Percentiles rank a stretch among this genome's conserved stretches.
Conservation (phyloP, 1,140 invertebrate genomes). For the Drosophila bocki region DNA sequence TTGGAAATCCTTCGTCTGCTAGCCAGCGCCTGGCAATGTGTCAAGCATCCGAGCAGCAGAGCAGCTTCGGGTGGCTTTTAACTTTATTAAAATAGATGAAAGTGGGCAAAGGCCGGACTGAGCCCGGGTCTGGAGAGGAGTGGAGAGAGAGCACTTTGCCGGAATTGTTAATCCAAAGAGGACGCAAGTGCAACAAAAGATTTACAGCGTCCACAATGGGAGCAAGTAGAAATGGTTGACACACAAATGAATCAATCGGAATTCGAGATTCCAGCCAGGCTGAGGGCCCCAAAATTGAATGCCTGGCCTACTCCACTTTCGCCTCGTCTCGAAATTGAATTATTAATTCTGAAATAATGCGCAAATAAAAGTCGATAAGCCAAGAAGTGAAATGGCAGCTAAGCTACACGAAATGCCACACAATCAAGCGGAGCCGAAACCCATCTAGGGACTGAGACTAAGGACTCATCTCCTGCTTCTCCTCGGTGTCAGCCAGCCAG, state of each 20-base stretch:
- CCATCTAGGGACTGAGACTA: slow-evolving; percentile 6
- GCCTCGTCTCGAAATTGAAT: slow-evolving; percentile 51
- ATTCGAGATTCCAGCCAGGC: slow-evolving; percentile 21
- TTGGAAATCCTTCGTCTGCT: slow-evolving; percentile 23
- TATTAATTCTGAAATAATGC: slow-evolving; percentile 60
- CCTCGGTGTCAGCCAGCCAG: slow-evolving; percentile 22
- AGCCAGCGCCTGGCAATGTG: slow-evolving; percentile 48
- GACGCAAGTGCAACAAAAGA: slow-evolving; percentile 56
- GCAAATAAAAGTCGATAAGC: slow-evolving; percentile 59
- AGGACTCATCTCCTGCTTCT: slow-evolving; percentile 18
- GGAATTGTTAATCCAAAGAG: slow-evolving; percentile 52
- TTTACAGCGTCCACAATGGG: slow-evolving; percentile 48
- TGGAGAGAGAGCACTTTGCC: slow-evolving; percentile 34
- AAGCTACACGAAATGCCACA: slow-evolving; percentile 32
- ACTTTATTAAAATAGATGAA: slow-evolving; percentile 75
- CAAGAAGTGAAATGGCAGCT: slow-evolving; percentile 52
- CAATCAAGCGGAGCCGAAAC: slow-evolving; percentile 22
- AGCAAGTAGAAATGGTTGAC: slow-evolving; percentile 30
- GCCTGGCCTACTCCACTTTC: slow-evolving; percentile 34
- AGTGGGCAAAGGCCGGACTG: slow-evolving; percentile 21
- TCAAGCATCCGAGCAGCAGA: slow-evolving; percentile 39
- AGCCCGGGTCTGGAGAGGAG: background rate
- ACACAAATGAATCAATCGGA: slow-evolving; percentile 64
- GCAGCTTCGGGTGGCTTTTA: slow-evolving; percentile 65
- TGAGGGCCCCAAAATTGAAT: slow-evolving; percentile 21